Evolutionary conservation across 2,888 invertebrate genomes (phyloP).

Genomic region (Operophtera brumata): DNA sequence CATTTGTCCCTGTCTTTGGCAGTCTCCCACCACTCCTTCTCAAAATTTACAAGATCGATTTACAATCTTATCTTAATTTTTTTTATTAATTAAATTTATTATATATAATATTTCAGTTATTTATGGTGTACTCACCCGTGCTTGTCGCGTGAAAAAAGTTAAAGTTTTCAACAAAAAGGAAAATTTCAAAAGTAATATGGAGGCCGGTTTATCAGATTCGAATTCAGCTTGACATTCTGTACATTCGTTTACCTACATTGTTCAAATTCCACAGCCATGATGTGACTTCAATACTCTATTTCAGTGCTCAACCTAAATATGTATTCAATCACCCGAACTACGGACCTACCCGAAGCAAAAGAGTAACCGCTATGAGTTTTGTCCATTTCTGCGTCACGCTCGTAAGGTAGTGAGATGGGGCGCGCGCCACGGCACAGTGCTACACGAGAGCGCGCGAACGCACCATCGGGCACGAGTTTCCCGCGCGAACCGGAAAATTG

Average conservation of each 20-base stretch:
- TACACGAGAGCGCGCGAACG: slow-evolving; percentile 60
- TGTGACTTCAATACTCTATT: slow-evolving; percentile 20
- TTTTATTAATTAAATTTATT: too few species aligned
- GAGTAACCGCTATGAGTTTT: slow-evolving; percentile 48
- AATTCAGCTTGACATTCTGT: slow-evolving; percentile 18
- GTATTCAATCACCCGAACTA: slow-evolving; percentile 17
- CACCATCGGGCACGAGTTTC: slow-evolving; percentile 58
- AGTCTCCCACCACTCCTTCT: too few species aligned
- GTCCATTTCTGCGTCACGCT: slow-evolving; percentile 72
- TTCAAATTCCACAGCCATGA: slow-evolving; percentile 22
- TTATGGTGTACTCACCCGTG: too few species aligned
- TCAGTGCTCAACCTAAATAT: slow-evolving; percentile 12
- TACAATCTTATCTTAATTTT: too few species aligned
- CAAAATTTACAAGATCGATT: too few species aligned
- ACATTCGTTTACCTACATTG: slow-evolving; percentile 4
- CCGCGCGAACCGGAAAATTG: slow-evolving; percentile 70
- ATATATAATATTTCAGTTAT: too few species aligned
- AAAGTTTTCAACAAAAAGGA: too few species aligned
- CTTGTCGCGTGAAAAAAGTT: too few species aligned
- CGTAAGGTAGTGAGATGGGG: slow-evolving; percentile 66
- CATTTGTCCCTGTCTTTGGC: too few species aligned
- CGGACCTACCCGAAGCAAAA: slow-evolving; percentile 24
- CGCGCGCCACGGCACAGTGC: slow-evolving; percentile 61
- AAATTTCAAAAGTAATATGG: slow-evolving; percentile 5
- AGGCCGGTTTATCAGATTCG: slow-evolving; percentile 4